Conservation (phyloP, 1,140 invertebrate species). For the Augochlora pura region DNA sequence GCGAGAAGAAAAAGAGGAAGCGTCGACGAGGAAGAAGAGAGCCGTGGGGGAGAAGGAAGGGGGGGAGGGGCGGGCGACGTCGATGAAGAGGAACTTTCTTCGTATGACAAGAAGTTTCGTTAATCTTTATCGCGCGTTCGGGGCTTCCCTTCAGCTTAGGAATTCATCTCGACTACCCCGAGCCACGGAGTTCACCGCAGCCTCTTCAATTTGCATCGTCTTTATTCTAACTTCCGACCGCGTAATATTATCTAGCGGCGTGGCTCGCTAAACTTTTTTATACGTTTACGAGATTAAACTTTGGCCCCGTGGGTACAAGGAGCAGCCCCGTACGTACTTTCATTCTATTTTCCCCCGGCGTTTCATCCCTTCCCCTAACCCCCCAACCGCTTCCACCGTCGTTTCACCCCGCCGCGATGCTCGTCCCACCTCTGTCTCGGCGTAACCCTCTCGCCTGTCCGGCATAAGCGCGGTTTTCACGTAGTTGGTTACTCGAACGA, state of each 20-base stretch:
- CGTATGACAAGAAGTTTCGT: constrained; percentile 13
- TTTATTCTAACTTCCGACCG: constrained; percentile 64
- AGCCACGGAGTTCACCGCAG: constrained; percentile 13
- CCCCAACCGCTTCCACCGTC: too few relatives aligned
- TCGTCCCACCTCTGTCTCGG: too few relatives aligned
- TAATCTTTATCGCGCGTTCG: constrained; percentile 53
- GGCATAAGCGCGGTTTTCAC: constrained; percentile 55
- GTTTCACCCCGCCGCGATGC: too few relatives aligned
- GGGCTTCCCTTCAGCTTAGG: constrained; percentile 27
- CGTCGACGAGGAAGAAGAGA: too few relatives aligned
- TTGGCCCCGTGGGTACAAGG: constrained; percentile 63
- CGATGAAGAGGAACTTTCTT: constrained; percentile 1
- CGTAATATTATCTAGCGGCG: constrained; percentile 67
- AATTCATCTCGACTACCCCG: constrained; percentile 56
- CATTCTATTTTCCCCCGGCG: constrained; percentile 44
- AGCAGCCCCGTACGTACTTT: constrained; percentile 36
- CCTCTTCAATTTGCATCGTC: constrained; percentile 67
- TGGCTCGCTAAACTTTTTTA: constrained; percentile 72
- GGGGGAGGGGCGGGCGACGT: background rate
- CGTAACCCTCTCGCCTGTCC: too few relatives aligned
- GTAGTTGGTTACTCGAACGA: constrained; percentile 57
- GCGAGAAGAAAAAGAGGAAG: too few relatives aligned
- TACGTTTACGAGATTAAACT: constrained; percentile 73
- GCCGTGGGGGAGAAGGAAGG: background rate
- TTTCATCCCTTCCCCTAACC: background rate